A percentile compares a stretch with the other conserved stretches of the same genome.
These are phyloP conservation scores for Epistrophe grossulariae DNA, from an alignment of 2,888 invertebrate species.

Conservation along the genomic window DNA sequence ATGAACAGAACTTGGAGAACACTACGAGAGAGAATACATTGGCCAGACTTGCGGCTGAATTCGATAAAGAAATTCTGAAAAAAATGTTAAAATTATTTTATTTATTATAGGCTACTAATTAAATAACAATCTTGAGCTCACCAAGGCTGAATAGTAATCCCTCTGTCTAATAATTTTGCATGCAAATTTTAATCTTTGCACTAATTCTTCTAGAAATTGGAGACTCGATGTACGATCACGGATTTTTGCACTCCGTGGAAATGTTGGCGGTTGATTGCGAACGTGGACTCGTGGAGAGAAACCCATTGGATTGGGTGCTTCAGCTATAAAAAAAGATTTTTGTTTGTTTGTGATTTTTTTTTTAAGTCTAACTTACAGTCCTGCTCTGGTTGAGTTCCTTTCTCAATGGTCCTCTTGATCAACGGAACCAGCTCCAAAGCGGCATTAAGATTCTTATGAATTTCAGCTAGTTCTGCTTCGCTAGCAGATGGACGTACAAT, in stretches of 20 bases:
- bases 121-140: conserved; percentile 82
- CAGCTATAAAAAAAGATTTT: conserved; percentile 80
- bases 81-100: too few relatives aligned
- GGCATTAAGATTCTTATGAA: conserved; percentile 91
- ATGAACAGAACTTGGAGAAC: conserved; percentile 93
- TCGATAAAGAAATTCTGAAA: conserved; percentile 95
- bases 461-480: conserved; percentile 86
- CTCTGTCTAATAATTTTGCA: conserved; percentile 92
- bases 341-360: neutral
- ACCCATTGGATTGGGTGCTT: conserved; percentile 93
- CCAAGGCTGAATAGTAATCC: conserved; percentile 93
- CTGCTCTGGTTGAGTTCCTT: conserved; percentile 88
- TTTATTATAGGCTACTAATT: too few relatives aligned
- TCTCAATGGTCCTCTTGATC: conserved; percentile 90
- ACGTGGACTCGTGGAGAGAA: conserved; percentile 99
- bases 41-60: conserved; percentile 93
- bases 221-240: conserved; percentile 87
- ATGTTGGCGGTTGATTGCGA: conserved; percentile 97
- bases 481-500: conserved; percentile 84
- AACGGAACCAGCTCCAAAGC: conserved; percentile 93
- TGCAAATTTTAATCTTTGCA: conserved; percentile 91
- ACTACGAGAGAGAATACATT: conserved; percentile 96
- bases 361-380: conserved; percentile 79
- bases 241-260: conserved; percentile 97
- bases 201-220: conserved; percentile 92